These are phyloP conservation scores for Scarus forsteni DNA, from an alignment of 2,797 vertebrate genomes.

Conservation along the genomic window DNA sequence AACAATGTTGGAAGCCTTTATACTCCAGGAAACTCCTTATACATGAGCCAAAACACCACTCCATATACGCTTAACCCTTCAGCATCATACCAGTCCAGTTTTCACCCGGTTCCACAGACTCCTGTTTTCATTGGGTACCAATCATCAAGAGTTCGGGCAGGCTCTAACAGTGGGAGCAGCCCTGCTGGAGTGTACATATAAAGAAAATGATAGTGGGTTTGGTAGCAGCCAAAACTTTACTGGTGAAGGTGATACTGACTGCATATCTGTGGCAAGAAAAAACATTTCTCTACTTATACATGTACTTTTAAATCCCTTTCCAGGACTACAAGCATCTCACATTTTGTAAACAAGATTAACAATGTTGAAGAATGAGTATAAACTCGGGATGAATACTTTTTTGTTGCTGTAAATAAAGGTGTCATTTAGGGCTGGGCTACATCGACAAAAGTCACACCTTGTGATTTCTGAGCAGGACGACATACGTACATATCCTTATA, in stretches of 20 bases:
- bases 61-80: constrained; percentile 36
- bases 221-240: not conserved
- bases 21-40: constrained; percentile 49
- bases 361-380: not conserved
- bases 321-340: not conserved
- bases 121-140: constrained; percentile 74
- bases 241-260: constrained; percentile 1
- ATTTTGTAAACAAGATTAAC: constrained; percentile 10
- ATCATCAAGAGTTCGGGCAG: constrained; percentile 47
- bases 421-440: not conserved
- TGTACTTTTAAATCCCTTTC: not conserved
- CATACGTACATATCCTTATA: too few species aligned
- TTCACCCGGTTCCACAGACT: constrained; percentile 62
- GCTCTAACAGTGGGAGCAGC: constrained; percentile 41
- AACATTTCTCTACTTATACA: not conserved
- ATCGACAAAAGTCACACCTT: too few species aligned
- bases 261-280: not conserved
- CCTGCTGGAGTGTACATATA: constrained; percentile 77
- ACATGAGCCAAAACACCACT: constrained; percentile 44
- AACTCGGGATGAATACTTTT: not conserved
- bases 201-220: constrained; percentile 1
- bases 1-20: constrained; percentile 49
- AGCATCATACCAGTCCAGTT: constrained; percentile 63
- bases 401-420: constrained; percentile 45
- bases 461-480: too few species aligned